Percentiles rank a stretch among this genome's conserved stretches.
These are phyloP conservation scores for Lumbricus terrestris DNA, from an alignment of 2,888 invertebrate species.

Conservation along the genomic window DNA sequence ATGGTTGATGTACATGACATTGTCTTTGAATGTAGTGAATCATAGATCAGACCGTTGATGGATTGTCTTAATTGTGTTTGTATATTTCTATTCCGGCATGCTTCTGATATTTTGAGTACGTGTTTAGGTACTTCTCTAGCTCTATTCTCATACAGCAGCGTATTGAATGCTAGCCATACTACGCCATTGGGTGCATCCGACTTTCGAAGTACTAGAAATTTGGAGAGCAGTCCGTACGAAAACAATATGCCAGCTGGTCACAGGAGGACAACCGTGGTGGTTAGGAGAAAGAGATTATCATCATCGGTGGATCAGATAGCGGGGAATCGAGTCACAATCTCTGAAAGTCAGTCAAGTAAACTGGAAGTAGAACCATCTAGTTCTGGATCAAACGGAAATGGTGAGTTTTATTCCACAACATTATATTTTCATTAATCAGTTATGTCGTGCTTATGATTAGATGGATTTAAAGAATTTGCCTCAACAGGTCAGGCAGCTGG, in stretches of 20 bases:
- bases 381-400: background rate
- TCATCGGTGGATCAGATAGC: background rate
- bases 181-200: background rate
- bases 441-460: background rate
- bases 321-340: background rate
- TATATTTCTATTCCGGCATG: background rate
- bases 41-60: background rate
- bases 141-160: background rate
- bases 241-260: background rate
- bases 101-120: background rate
- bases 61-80: background rate
- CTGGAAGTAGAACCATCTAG: conserved; percentile 3
- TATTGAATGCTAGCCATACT: background rate
- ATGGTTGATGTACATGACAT: background rate
- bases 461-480: no score
- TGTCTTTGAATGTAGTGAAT: background rate
- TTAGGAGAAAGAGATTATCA: conserved; percentile 9
- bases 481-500: no score
- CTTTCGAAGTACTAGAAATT: background rate
- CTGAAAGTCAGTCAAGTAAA: background rate
- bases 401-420: background rate
- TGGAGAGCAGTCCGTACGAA: background rate
- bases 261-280: background rate
- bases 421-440: background rate
- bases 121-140: background rate